These are phyloP conservation scores for Trileptium ribeirensis DNA, from an alignment of 2,888 invertebrate species.

Conservation along the genomic window DNA sequence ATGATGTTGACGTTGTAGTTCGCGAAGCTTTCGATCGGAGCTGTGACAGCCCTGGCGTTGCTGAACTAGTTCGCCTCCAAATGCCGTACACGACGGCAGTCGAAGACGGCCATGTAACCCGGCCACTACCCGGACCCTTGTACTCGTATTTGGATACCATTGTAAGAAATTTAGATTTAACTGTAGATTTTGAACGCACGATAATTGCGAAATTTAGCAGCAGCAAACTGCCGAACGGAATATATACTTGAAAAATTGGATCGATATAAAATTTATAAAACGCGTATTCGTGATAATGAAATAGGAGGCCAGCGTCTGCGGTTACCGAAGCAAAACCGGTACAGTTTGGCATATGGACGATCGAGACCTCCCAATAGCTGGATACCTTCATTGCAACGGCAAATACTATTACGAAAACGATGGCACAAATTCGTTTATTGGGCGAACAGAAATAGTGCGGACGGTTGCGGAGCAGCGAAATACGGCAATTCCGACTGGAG, in stretches of 20 bases:
- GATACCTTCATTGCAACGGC: not conserved
- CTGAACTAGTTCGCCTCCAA: too few relatives aligned
- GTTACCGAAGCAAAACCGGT: not conserved
- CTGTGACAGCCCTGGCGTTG: too few relatives aligned
- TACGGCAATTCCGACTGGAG: not conserved
- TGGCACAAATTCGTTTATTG: not conserved
- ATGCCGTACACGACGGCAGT: too few relatives aligned
- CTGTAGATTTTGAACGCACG: not conserved
- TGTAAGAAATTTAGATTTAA: not conserved
- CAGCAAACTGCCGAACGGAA: slow-evolving; percentile 39
- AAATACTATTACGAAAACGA: not conserved
- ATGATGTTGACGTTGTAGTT: not conserved
- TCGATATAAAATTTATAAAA: slow-evolving; percentile 13
- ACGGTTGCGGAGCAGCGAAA: too few relatives aligned
- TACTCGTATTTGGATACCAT: not conserved
- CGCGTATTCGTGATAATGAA: not conserved
- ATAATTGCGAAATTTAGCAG: slow-evolving; percentile 37
- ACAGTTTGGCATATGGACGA: not conserved
- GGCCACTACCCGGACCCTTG: not conserved
- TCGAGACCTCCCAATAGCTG: not conserved
- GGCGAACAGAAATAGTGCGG: not conserved
- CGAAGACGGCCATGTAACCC: too few relatives aligned
- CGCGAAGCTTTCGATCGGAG: too few relatives aligned
- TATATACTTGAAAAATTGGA: slow-evolving; percentile 39
- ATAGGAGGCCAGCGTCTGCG: not conserved